Evolutionary conservation across 2,113 vertebrate genomes (phyloP).

Genomic region (Artemisiospiza belli): DNA sequence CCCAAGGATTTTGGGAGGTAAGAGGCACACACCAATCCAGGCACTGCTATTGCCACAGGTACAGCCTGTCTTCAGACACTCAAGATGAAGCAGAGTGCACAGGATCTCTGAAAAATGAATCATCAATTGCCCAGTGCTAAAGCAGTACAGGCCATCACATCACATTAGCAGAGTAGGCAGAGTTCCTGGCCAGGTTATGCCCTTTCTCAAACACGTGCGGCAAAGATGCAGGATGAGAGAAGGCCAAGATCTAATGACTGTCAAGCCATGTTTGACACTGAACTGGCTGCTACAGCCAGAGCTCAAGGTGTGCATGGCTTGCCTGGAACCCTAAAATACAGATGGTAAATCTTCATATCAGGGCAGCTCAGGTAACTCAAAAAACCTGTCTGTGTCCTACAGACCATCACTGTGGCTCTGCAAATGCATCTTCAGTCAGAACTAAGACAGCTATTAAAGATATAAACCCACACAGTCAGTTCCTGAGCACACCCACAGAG

Average conservation of each 20-base stretch:
- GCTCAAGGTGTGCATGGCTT: not conserved
- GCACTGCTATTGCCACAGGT: not conserved
- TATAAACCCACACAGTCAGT: not conserved
- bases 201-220: not conserved
- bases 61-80: not conserved
- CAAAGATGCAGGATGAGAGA: not conserved
- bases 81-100: not conserved
- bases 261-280: not conserved
- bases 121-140: accelerated
- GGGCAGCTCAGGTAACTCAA: not conserved
- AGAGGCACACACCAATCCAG: not conserved
- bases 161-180: not conserved
- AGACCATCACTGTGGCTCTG: not conserved
- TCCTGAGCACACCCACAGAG: not conserved
- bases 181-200: not conserved
- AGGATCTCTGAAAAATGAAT: not conserved
- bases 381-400: not conserved
- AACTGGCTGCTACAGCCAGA: not conserved
- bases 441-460: not conserved
- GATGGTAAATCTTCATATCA: not conserved
- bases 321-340: not conserved
- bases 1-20: not conserved
- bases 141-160: not conserved
- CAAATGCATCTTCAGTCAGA: not conserved
- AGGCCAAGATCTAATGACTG: not conserved